Base-by-base conservation (phyloP, 1,140 invertebrate species). In the Anastrepha ludens region DNA sequence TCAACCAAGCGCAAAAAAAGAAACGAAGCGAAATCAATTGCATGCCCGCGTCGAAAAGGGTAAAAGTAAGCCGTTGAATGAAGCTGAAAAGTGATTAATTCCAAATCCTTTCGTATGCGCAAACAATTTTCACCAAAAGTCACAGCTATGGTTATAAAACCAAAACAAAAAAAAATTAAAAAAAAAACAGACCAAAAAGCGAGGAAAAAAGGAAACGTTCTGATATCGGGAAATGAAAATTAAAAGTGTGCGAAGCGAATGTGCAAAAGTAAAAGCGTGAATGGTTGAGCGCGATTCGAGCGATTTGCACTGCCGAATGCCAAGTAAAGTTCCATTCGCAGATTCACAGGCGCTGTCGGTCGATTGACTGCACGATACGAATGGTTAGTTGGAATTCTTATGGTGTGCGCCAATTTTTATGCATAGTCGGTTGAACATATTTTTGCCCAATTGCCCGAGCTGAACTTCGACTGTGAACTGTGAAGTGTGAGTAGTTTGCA, bases 11-110 rank as follows among this genome's bases (percentile, higher is more conserved):
- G 39, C 4, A 47, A 1, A 74, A n/a, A 44, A 41, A n/a, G 17
- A 74, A 74, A 44, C 4, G 44, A 47, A 70, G 41, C 13, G 15
- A 17, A 13, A 29, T 58, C 44, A 67, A 74, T 58, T 65, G n/a
- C 64, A 29, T 29, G 15, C 2, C 44, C 13, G 64, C 17, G 29
- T 13, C 3, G 47, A 81, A 81, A 20, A 50, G 17, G 6, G 74
- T 55, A 55, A 81, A 81, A 55, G 47, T 55, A 81, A 81, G 74
- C 74, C 74, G n/a, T 58, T 50, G 74, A 55, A 81, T 81, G 74
- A 87, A 87, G 88, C 91, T 90, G 88, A 92, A 92, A 91, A 91
- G 91, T 92, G 91, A 92, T 92, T 88, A 88, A 88, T 87, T 85
- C 87, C 47, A 87, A 88, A 87, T 58, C 60, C 85, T 86, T 86